A percentile compares a stretch with the other conserved stretches of the same genome.
Conservation (phyloP, 2,888 invertebrate genomes). For the Pammene aurita region DNA sequence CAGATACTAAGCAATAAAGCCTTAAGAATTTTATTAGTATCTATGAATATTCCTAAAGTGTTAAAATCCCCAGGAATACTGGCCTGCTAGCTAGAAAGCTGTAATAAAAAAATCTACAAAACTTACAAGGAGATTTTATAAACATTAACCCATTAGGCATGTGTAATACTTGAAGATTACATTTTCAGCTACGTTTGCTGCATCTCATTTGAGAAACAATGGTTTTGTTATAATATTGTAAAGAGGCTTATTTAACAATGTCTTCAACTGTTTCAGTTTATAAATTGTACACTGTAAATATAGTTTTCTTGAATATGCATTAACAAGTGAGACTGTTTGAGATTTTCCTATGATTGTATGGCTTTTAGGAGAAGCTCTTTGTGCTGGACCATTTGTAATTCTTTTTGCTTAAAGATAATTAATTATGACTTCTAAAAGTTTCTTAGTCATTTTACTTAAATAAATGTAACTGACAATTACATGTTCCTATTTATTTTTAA, state of each 20-base stretch:
- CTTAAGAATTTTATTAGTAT: too few species aligned
- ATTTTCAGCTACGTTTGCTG: background rate
- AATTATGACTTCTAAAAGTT: background rate
- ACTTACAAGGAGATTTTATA: too few species aligned
- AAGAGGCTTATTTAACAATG: conserved; percentile 9
- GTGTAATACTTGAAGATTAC: background rate
- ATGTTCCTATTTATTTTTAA: too few species aligned
- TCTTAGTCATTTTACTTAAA: too few species aligned
- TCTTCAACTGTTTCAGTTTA: background rate
- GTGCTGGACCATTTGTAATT: background rate
- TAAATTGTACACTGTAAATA: conserved; percentile 6
- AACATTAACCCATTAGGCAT: too few species aligned
- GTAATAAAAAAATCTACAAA: too few species aligned
- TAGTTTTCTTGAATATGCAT: background rate
- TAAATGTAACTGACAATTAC: too few species aligned
- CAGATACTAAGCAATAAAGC: too few species aligned
- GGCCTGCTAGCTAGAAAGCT: too few species aligned
- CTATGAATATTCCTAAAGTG: too few species aligned
- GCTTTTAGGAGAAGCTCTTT: background rate
- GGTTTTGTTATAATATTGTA: background rate
- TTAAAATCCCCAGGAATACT: too few species aligned
- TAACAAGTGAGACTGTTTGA: background rate
- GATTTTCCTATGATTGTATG: background rate
- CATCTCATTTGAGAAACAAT: conserved; percentile 4
- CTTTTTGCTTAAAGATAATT: background rate